Evolutionary conservation across 2,888 invertebrate genomes (phyloP).

Genomic region (Gnatocerus cornutus): DNA sequence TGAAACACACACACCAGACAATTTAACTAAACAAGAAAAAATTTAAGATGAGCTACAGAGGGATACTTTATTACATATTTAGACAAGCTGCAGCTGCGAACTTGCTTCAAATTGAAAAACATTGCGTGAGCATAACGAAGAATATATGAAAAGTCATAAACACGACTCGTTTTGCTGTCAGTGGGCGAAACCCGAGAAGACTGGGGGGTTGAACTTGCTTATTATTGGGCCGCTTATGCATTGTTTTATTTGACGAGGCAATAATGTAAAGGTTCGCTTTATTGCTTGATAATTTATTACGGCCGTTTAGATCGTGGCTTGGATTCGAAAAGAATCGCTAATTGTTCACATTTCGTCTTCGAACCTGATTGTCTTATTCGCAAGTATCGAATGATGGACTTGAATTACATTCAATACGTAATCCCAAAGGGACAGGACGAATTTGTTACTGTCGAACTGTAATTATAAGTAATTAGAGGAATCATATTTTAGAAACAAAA

Average conservation of each 20-base stretch:
- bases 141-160: slow-evolving; percentile 66
- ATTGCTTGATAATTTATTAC: slow-evolving; percentile 62
- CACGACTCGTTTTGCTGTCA: slow-evolving; percentile 60
- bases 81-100: slow-evolving; percentile 65
- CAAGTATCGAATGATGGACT: slow-evolving; percentile 48
- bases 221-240: slow-evolving; percentile 57
- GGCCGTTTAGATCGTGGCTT: slow-evolving; percentile 37
- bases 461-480: slow-evolving; percentile 66
- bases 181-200: slow-evolving; percentile 60
- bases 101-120: slow-evolving; percentile 68
- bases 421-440: slow-evolving; percentile 58
- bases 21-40: slow-evolving; percentile 54
- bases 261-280: slow-evolving; percentile 57
- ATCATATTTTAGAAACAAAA: slow-evolving; percentile 67
- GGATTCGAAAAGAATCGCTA: slow-evolving; percentile 9
- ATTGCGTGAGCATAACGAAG: slow-evolving; percentile 64
- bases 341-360: slow-evolving; percentile 25
- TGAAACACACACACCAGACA: slow-evolving; percentile 51
- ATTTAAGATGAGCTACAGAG: slow-evolving; percentile 54
- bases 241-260: slow-evolving; percentile 59
- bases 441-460: slow-evolving; percentile 63
- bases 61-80: slow-evolving; percentile 66
- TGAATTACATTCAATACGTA: slow-evolving; percentile 52
- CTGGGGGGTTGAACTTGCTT: slow-evolving; percentile 56
- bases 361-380: slow-evolving; percentile 21